Base-by-base conservation (phyloP, 2,888 invertebrate species). In the Latrodectus hesperus region DNA sequence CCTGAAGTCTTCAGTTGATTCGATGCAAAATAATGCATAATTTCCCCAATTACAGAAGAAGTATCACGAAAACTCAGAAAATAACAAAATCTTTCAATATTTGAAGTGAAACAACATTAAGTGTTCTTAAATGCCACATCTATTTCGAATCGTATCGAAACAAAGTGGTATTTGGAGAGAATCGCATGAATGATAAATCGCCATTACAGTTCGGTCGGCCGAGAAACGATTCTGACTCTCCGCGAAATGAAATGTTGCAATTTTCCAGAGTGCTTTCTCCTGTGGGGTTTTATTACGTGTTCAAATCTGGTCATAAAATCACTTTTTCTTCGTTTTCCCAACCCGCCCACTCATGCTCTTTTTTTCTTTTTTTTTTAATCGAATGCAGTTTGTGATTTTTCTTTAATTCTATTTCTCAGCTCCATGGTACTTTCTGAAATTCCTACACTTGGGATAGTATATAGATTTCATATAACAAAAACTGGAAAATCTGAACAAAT, bases 211-310 rank as follows among this genome's bases (percentile, higher is more conserved):
- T n/a, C 78, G 38, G 16, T 53, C 55, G 51, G n/a, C 55, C 16
- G 55, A 53, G n/a, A 70, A 70, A 68, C 38, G 53, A 26, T n/a
- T 55, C 60, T 49, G 70, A 49, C 70, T 78, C 67, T 67, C 53
- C 67, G 65, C 77, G 9, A 52, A 77, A 77, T 77, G 77, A 77
- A 77, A 67, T 65, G 52, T 52, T 55, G 78, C 78, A 78, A 78
- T 78, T 70, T 70, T 26, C 78, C 52, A 78, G 60, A 78, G 78
- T 78, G 78, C 70, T 70, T 17, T 8, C n/a, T 55, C 70, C 52
- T 22, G 22, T 26, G 17, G 22, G 6, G 51, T n/a, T 64, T 10
- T 60, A 70, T 55, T 76, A n/a, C 49, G 65, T 49, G n/a, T 65
- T 76, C 49, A 11, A 16, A 49, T 38, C 26, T 22, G 26, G 67